Base-by-base conservation (phyloP, 1,140 invertebrate genomes). In the Tachypleus tridentatus region DNA sequence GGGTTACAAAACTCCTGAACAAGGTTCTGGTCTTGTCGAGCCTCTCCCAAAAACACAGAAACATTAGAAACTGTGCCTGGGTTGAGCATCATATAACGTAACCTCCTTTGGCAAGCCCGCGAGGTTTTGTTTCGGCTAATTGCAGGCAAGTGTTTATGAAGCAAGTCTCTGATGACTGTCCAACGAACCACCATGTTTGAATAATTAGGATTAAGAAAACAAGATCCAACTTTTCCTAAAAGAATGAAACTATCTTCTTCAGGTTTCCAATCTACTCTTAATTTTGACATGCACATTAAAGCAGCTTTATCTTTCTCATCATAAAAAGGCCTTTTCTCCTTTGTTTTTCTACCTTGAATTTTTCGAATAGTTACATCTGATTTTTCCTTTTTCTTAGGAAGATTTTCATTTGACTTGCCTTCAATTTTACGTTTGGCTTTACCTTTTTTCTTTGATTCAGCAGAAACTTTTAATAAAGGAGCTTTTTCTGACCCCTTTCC, bases 291-390 rank as follows among this genome's bases (percentile, higher is more conserved):
- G 49, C 79, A 76, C 57, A 82, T 80, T 50, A 87, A 70, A 0
- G 88, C 87, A 64, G 78, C 78, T 50, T 79, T 79, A 74, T 90
- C 88, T 5, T 83, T 76, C 49, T 85, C 83, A 72, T 88, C 87
- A 64, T 85, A 84, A 51, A 80, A 76, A 11, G 77, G 77, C 49
- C 67, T 72, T 51, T 71, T 65, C 3, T 68, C 66, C 10, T 64
- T 66, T 56, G 68, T 69, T 11, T 3, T 11, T 63, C 62, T 8
- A 3, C 47, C 47, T n/a, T 53, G 54, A 49, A 65, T 47, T 49
- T 49, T 63, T 57, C 61, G 52, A 8, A 52, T 49, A 51, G 29
- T 49, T 4, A 8, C 47, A 50, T 49, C 10, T 49, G 47, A 10
- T 29, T 60, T 56, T 8, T 54, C 51, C 10, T 58, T 53, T 54